Base-by-base conservation (phyloP, 2,888 invertebrate species). In the Caenorhabditis sp. region DNA sequence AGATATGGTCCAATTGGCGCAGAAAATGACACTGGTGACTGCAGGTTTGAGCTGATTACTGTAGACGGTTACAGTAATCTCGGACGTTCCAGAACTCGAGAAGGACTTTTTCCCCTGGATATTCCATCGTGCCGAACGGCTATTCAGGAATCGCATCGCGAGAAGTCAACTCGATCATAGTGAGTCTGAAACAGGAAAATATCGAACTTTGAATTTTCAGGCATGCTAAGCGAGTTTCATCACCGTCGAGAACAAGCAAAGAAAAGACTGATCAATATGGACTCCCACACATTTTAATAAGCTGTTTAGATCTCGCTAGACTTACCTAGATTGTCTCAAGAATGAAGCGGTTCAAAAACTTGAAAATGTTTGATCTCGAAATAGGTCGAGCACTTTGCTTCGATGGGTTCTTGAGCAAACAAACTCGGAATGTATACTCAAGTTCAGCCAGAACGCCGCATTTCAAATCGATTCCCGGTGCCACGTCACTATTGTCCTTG, bases 61-160 rank as follows among this genome's bases (percentile, higher is more conserved):
- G 48, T 27, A 24, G 11, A n/a, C n/a, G n/a, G n/a, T 1, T 30
- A 62, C 11, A 52, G 22, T 62, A 37, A 8, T 22, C 15, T 26
- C n/a, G 2, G n/a, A 9, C 5, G 2, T 20, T n/a, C 32, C 37
- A 77, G 86, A 86, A 45, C 75, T 86, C 26, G 82, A 85, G 52
- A 79, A 84, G 20, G 86, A 86, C 75, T 86, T 86, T 59, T 83
- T 86, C 15, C 86, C 86, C 1, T 86, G 83, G 80, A 58, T 86
- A 13, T 85, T 85, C 65, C 65, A 76, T 22, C 61, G 80, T 27
- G 85, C 86, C 1, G 85, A 86, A 30, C 26, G 48, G 27, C 7
- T 65, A 11, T 76, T 71, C 32, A 50, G 39, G n/a, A 50, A 71
- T 55, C 70, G 41, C 20, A 41, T 76, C n/a, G 59, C 48, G 5